Percentiles rank a stretch among this genome's conserved stretches.
These are phyloP conservation scores for Philaenus spumarius DNA, from an alignment of 1,140 invertebrate species.

Conservation along the genomic window DNA sequence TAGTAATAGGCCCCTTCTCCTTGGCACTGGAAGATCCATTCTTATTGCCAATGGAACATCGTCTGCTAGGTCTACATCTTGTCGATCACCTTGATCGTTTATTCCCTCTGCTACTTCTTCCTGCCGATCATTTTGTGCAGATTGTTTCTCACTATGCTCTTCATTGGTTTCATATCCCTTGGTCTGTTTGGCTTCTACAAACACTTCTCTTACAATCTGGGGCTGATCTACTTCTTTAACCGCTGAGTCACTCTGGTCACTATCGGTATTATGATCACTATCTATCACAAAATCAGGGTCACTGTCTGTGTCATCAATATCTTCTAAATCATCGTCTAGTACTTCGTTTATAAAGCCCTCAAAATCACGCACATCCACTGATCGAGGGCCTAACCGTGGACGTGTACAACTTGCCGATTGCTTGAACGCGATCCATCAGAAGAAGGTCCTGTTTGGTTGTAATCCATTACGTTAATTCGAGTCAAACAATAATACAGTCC, in stretches of 20 bases:
- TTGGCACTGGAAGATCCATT: background rate
- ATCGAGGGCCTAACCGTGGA: background rate
- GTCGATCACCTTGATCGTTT: background rate
- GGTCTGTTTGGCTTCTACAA: too few relatives aligned
- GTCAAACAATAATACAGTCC: too few relatives aligned
- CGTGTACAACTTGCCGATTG: background rate
- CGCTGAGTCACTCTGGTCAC: background rate
- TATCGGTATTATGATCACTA: background rate
- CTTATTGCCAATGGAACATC: background rate
- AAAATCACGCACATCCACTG: background rate
- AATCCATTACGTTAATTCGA: too few relatives aligned
- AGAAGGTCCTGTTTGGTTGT: background rate
- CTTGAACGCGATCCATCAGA: background rate
- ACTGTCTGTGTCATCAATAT: background rate
- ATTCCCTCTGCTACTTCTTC: background rate
- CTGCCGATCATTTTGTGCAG: background rate
- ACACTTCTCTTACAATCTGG: too few relatives aligned
- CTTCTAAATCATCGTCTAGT: background rate
- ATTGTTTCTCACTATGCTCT: background rate
- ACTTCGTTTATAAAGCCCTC: background rate
- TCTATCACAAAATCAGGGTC: conserved; percentile 2
- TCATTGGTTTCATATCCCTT: background rate
- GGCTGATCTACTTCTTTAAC: background rate
- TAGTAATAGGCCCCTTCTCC: background rate
- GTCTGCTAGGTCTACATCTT: background rate